These are phyloP conservation scores for Archips crataeganus DNA, from an alignment of 2,888 invertebrate species.

Conservation along the genomic window DNA sequence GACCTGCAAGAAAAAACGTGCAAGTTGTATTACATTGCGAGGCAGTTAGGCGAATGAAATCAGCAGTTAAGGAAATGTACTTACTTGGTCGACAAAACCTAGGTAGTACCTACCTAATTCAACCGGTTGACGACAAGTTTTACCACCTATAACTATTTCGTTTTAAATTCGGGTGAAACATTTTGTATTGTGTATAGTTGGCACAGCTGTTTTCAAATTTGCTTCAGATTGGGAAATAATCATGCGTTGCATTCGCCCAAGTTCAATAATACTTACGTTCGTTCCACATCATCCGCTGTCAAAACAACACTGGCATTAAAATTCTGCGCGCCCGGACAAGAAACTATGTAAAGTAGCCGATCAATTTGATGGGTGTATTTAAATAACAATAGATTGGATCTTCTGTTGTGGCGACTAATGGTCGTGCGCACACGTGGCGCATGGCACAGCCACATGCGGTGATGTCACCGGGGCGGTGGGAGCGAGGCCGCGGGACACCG, in stretches of 20 bases:
- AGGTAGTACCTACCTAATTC: neutral
- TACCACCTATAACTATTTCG: constrained; percentile 1
- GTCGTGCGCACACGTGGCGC: constrained; percentile 22
- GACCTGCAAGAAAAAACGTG: no score
- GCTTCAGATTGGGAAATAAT: constrained; percentile 9
- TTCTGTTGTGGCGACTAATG: constrained; percentile 29
- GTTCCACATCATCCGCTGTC: neutral
- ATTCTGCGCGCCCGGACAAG: constrained; percentile 12
- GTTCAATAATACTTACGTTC: constrained; percentile 7
- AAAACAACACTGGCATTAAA: constrained; percentile 8
- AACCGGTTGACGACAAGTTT: neutral
- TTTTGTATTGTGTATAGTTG: constrained; percentile 14
- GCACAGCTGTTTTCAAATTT: constrained; percentile 22
- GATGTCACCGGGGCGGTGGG: constrained; percentile 26
- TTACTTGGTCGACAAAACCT: no score
- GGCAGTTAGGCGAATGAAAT: no score
- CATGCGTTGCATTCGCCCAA: constrained; percentile 16
- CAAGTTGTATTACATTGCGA: no score
- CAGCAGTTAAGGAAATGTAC: no score
- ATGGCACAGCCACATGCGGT: constrained; percentile 21
- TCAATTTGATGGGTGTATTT: constrained; percentile 26
- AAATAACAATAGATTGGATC: constrained; percentile 38
- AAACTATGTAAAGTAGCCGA: constrained; percentile 29
- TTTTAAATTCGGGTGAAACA: neutral
- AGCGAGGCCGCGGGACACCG: constrained; percentile 32